Percentiles rank a stretch among this genome's conserved stretches.
Evolutionary conservation across 2,888 invertebrate species (phyloP).

Genomic region (Molorchus minor): DNA sequence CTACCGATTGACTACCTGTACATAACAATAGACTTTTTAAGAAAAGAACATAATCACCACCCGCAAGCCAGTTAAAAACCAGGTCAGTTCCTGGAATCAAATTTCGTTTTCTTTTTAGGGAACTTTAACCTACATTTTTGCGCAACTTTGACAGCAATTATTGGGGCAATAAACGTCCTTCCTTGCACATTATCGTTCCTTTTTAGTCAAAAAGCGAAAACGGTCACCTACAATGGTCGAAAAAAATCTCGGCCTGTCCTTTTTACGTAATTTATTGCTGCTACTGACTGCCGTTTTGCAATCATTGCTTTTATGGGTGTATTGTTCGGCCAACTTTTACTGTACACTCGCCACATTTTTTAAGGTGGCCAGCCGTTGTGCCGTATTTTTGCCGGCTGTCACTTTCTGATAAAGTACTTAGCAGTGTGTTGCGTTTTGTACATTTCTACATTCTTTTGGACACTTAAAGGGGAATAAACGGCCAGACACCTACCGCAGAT

Average conservation of each 20-base stretch:
- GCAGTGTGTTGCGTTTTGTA: too few species aligned
- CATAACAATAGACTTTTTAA: too few species aligned
- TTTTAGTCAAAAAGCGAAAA: conserved; percentile 41
- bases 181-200: conserved; percentile 39
- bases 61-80: not conserved
- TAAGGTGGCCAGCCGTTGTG: conserved; percentile 33
- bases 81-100: conserved; percentile 5
- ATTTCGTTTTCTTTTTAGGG: conserved; percentile 27
- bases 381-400: conserved; percentile 30
- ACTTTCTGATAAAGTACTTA: conserved; percentile 28
- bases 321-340: conserved; percentile 38
- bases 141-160: conserved; percentile 37
- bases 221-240: conserved; percentile 29
- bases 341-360: conserved; percentile 37
- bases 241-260: conserved; percentile 32
- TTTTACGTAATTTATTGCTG: conserved; percentile 36
- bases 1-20: too few species aligned
- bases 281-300: conserved; percentile 46
- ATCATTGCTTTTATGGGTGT: conserved; percentile 43
- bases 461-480: too few species aligned
- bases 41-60: too few species aligned
- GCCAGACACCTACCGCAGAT: too few species aligned
- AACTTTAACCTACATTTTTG: conserved; percentile 38
- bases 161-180: conserved; percentile 42
- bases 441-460: too few species aligned